Percentiles rank a stretch among this genome's conserved stretches.
These are phyloP conservation scores for Pampusana beccarii DNA, from an alignment of 2,113 vertebrate genomes.

Conservation along the genomic window DNA sequence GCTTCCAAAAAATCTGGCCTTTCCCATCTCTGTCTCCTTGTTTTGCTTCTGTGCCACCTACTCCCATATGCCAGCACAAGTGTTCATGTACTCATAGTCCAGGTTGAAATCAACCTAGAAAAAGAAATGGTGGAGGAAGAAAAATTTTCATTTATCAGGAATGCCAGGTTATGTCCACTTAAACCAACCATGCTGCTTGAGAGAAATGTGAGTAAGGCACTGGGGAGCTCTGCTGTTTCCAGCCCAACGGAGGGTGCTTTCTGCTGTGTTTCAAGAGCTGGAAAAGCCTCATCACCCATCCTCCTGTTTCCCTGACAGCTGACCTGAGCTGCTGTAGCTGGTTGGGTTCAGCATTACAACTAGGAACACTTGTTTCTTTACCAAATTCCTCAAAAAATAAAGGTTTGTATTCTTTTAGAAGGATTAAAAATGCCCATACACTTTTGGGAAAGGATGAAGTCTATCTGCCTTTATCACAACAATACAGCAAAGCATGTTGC, in stretches of 20 bases:
- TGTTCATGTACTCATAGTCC: background rate
- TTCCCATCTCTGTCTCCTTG: background rate
- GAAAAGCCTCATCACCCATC: background rate
- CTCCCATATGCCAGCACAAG: background rate
- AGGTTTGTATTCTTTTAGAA: background rate
- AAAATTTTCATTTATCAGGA: background rate
- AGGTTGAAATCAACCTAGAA: slow-evolving; percentile 29
- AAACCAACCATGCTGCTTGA: background rate
- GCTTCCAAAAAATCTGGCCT: background rate
- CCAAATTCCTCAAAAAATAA: background rate
- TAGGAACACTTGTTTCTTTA: background rate
- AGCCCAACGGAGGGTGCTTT: background rate
- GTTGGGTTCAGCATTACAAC: background rate
- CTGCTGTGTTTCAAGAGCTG: background rate
- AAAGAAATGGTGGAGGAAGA: background rate
- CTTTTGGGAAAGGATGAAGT: background rate
- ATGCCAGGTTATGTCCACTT: background rate
- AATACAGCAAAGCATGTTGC: background rate
- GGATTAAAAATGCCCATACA: background rate
- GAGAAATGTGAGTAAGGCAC: background rate
- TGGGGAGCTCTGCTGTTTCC: background rate
- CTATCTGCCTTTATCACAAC: background rate
- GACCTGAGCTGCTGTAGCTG: background rate
- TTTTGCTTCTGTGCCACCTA: background rate
- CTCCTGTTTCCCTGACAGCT: background rate